Percentiles rank a stretch among this genome's conserved stretches.
These are phyloP conservation scores for Taeniopygia guttata DNA, from an alignment of 2,797 vertebrate genomes.

Conservation along the genomic window DNA sequence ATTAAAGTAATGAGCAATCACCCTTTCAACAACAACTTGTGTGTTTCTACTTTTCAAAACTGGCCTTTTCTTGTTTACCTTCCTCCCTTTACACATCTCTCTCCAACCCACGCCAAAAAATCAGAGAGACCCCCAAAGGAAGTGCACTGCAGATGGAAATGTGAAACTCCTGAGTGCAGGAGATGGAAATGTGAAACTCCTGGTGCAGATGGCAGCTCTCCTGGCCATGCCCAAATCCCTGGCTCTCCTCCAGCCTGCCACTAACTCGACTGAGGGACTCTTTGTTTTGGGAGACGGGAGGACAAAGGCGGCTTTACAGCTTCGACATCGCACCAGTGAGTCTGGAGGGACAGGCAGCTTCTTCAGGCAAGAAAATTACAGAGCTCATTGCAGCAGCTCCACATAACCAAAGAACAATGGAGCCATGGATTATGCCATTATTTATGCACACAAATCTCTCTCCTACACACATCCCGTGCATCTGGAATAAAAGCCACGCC, in stretches of 20 bases:
- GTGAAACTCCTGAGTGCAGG: not conserved
- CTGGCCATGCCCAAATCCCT: not conserved
- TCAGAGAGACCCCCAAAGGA: not conserved
- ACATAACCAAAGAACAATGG: conserved; percentile 8
- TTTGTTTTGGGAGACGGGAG: not conserved
- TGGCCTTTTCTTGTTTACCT: not conserved
- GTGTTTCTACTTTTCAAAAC: not conserved
- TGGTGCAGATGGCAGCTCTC: not conserved
- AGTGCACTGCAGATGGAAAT: not conserved
- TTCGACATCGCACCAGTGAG: not conserved
- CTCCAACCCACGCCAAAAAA: not conserved
- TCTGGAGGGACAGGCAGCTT: conserved; percentile 52
- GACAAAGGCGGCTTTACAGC: conserved; percentile 44
- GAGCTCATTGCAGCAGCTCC: conserved; percentile 61
- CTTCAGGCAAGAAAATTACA: conserved; percentile 60
- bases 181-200: not conserved
- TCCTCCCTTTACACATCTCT: rapidly evolving
- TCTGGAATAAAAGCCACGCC: conserved; percentile 8
- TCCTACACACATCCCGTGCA: conserved; percentile 3
- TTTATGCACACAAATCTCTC: conserved; percentile 43
- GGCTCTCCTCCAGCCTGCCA: conserved; percentile 35
- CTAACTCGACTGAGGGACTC: not conserved
- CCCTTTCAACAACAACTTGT: not conserved
- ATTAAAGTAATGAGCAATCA: not conserved
- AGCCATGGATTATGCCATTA: conserved; percentile 9